A percentile compares a stretch with the other conserved stretches of the same genome.
phyloP scores from a whole-genome alignment of 2,797 vertebrate genomes.

The Garrulus glandarius region DNA sequence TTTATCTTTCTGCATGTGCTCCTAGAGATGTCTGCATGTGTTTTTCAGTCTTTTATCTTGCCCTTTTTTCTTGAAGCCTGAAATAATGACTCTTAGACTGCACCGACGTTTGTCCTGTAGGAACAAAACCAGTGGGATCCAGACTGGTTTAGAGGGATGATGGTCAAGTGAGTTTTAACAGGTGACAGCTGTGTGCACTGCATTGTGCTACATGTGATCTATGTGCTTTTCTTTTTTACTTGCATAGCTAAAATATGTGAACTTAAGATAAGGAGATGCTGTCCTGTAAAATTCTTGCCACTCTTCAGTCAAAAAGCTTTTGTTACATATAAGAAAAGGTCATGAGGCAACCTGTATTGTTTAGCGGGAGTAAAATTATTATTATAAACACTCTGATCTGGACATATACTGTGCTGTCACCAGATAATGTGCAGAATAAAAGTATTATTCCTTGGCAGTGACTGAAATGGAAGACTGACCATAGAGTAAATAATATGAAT shows the following conservation, averaged over 20 bases:
- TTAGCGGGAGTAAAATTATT: neutral
- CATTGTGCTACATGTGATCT: neutral
- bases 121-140: neutral
- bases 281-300: neutral
- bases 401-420: neutral
- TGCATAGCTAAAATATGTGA: neutral
- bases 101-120: neutral
- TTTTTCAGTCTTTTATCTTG: slow-evolving; percentile 10
- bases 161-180: neutral
- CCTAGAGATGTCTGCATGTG: neutral
- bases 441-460: neutral
- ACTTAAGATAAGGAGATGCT: neutral
- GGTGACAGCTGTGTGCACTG: neutral
- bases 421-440: neutral
- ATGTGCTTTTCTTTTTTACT: neutral
- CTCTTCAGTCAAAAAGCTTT: neutral
- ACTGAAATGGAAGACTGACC: neutral
- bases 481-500: neutral
- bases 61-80: neutral
- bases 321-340: neutral
- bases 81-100: neutral
- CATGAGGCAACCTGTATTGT: neutral
- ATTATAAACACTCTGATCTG: neutral
- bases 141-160: neutral
- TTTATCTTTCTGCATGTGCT: neutral